These are phyloP conservation scores for Sebastes matsubarae DNA, from an alignment of 2,797 vertebrate species.

Conservation along the genomic window DNA sequence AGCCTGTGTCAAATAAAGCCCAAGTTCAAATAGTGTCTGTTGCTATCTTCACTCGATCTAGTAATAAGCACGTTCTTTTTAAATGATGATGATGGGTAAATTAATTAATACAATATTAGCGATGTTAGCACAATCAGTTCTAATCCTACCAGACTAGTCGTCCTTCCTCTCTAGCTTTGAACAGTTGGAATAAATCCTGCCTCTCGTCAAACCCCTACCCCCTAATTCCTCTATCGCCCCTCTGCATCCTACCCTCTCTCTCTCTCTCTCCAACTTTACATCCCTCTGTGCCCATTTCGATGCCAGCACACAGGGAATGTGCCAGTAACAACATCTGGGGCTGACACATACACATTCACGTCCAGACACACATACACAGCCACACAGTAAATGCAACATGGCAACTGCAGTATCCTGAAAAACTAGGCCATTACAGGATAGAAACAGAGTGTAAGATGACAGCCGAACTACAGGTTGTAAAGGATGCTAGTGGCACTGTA, in stretches of 20 bases:
- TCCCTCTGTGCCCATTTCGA: conserved; percentile 9
- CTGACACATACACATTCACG: not conserved
- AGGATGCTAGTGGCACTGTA: not conserved
- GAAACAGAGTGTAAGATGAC: not conserved
- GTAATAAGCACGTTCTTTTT: not conserved
- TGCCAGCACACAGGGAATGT: conserved; percentile 29
- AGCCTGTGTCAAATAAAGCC: not conserved
- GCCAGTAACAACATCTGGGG: conserved; percentile 36
- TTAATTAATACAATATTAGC: not conserved
- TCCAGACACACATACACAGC: not conserved
- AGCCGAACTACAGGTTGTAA: not conserved
- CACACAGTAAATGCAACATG: conserved; percentile 7
- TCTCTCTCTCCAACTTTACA: conserved; percentile 18
- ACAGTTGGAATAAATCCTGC: conserved; percentile 3
- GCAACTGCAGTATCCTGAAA: not conserved
- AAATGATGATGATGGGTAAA: not conserved
- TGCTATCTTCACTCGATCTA: not conserved
- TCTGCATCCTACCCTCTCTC: conserved; percentile 13
- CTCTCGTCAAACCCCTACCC: not conserved
- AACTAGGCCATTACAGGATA: conserved; percentile 23
- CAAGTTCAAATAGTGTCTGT: no score
- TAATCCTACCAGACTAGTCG: not conserved
- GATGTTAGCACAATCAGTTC: not conserved
- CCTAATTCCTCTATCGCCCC: conserved; percentile 36
- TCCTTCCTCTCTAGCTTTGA: conserved; percentile 4